Evolutionary conservation across 2,888 invertebrate species (phyloP).

Genomic region (Hypsopygia costalis): DNA sequence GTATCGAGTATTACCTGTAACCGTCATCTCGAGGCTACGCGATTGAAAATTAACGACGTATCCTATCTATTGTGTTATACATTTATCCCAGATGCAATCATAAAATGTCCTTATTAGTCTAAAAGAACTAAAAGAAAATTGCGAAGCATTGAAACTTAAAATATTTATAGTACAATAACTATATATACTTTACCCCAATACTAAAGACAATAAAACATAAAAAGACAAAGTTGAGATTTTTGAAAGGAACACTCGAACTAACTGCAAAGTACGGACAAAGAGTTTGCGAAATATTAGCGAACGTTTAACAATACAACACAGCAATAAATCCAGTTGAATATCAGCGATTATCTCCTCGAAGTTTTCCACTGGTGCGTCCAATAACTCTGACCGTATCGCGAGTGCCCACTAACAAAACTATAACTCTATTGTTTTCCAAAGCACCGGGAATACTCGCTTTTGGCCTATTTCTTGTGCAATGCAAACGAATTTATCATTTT

Average conservation of each 20-base stretch:
- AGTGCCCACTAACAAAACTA: slow-evolving; percentile 27
- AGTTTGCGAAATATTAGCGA: slow-evolving; percentile 31
- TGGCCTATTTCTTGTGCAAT: too few relatives aligned
- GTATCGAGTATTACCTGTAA: too few relatives aligned
- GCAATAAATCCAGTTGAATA: slow-evolving; percentile 51
- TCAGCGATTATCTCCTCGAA: slow-evolving; percentile 53
- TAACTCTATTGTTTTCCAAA: slow-evolving; percentile 48
- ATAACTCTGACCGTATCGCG: slow-evolving; percentile 44
- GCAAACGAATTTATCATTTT: too few relatives aligned
- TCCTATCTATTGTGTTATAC: too few relatives aligned
- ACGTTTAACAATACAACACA: slow-evolving; percentile 39
- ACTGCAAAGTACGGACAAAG: slow-evolving; percentile 8
- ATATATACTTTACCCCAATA: background rate
- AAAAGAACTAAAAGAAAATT: too few relatives aligned
- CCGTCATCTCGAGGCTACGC: too few relatives aligned
- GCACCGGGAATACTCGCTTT: slow-evolving; percentile 7
- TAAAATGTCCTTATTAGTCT: too few relatives aligned
- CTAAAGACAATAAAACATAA: background rate
- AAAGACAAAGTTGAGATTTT: slow-evolving; percentile 8
- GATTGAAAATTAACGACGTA: too few relatives aligned
- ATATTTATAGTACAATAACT: too few relatives aligned
- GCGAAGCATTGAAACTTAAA: too few relatives aligned
- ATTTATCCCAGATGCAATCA: too few relatives aligned
- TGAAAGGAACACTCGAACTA: slow-evolving; percentile 4
- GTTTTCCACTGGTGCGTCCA: slow-evolving; percentile 42